Percentiles rank a stretch among this genome's conserved stretches.
Conservation (phyloP, 2,888 invertebrate genomes). For the Cosmia pyralina region DNA sequence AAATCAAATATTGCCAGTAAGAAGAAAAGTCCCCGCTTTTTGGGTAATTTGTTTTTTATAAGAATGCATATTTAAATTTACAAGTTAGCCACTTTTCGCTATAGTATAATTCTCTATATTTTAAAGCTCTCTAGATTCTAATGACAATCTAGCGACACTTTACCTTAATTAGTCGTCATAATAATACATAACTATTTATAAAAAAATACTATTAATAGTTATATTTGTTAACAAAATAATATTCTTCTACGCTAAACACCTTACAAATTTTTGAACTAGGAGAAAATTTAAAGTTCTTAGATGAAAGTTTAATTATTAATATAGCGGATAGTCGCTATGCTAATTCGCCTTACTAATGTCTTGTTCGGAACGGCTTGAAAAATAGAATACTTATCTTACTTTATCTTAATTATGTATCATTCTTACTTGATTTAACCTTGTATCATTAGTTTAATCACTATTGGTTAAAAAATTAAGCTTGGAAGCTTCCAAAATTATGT, state of each 20-base stretch:
- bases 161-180: slow-evolving; percentile 77
- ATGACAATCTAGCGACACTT: slow-evolving; percentile 79
- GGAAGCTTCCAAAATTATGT: slow-evolving; percentile 57
- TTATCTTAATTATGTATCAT: slow-evolving; percentile 52
- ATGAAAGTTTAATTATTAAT: slow-evolving; percentile 76
- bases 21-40: slow-evolving; percentile 65
- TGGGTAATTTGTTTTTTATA: slow-evolving; percentile 74
- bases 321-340: slow-evolving; percentile 79
- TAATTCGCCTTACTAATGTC: slow-evolving; percentile 79
- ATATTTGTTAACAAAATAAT: slow-evolving; percentile 86
- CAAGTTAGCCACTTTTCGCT: slow-evolving; percentile 79
- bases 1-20: slow-evolving; percentile 73
- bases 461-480: slow-evolving; percentile 56
- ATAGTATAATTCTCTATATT: slow-evolving; percentile 81
- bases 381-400: slow-evolving; percentile 57
- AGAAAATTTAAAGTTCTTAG: slow-evolving; percentile 82
- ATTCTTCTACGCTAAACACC: slow-evolving; percentile 89
- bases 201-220: slow-evolving; percentile 76
- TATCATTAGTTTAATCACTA: slow-evolving; percentile 52
- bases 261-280: slow-evolving; percentile 84
- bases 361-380: slow-evolving; percentile 77
- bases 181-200: slow-evolving; percentile 81
- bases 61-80: slow-evolving; percentile 75
- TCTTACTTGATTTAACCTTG: slow-evolving; percentile 51
- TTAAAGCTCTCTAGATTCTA: slow-evolving; percentile 83